Conservation (phyloP, 1,140 invertebrate genomes). For the Lordiphosa mommai region DNA sequence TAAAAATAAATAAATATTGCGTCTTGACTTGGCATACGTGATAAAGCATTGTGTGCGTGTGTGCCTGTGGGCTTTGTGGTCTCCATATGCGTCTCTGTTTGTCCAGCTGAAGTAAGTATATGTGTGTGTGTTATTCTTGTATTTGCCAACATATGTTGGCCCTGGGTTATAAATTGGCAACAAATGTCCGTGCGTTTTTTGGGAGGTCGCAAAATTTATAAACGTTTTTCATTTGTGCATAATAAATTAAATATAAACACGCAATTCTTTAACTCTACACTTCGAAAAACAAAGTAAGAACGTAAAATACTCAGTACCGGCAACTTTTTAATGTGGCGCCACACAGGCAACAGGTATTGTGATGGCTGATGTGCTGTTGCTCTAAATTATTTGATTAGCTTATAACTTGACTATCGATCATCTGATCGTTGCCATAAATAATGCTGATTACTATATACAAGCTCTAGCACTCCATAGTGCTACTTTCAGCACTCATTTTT, state of each 20-base stretch:
- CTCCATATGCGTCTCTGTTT: constrained; percentile 26
- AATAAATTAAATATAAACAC: constrained; percentile 68
- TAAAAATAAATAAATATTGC: constrained; percentile 56
- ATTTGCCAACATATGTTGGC: constrained; percentile 75
- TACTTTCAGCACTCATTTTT: too few relatives aligned
- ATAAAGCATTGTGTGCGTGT: constrained; percentile 40
- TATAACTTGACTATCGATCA: too few relatives aligned
- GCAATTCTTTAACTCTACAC: too few relatives aligned
- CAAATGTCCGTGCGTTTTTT: constrained; percentile 59
- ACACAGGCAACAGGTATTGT: too few relatives aligned
- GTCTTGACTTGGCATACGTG: constrained; percentile 58
- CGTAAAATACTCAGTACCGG: too few relatives aligned
- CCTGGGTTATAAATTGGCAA: constrained; percentile 59
- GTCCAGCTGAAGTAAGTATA: constrained; percentile 9
- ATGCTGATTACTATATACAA: too few relatives aligned
- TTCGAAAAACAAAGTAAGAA: too few relatives aligned
- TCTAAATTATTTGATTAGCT: too few relatives aligned
- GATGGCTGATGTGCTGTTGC: too few relatives aligned
- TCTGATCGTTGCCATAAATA: too few relatives aligned
- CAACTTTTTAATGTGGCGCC: too few relatives aligned
- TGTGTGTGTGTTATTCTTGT: constrained; percentile 53
- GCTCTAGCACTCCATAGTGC: too few relatives aligned
- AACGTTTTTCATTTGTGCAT: constrained; percentile 69
- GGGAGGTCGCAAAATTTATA: constrained; percentile 52
- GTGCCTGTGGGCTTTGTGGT: constrained; percentile 30